Evolutionary conservation across 2,888 invertebrate species (phyloP).

Genomic region (Colostygia pectinataria): DNA sequence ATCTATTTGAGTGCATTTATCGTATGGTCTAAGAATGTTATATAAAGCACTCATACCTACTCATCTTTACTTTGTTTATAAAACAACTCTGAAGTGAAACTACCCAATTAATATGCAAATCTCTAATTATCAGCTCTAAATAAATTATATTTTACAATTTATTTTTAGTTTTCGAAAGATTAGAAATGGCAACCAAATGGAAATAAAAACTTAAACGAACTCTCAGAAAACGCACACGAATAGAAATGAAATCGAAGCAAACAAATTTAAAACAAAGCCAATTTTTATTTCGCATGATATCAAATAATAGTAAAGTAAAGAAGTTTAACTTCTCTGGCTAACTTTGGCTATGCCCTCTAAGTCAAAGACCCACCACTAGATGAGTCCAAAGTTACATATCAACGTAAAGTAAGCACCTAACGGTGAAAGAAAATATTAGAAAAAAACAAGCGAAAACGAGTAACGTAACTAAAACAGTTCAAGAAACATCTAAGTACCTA

Average conservation of each 20-base stretch:
- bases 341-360: constrained; percentile 81
- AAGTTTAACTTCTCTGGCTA: constrained; percentile 75
- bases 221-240: constrained; percentile 35
- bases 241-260: constrained; percentile 38
- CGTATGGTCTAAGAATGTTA: constrained; percentile 64
- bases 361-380: constrained; percentile 51
- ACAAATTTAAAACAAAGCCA: constrained; percentile 33
- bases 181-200: constrained; percentile 56
- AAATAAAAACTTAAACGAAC: constrained; percentile 28
- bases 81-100: constrained; percentile 66
- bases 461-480: constrained; percentile 43
- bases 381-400: constrained; percentile 62
- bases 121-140: constrained; percentile 74
- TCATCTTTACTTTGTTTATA: constrained; percentile 71
- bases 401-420: constrained; percentile 77
- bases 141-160: constrained; percentile 64
- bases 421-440: constrained; percentile 48
- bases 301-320: constrained; percentile 52
- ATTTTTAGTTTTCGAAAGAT: constrained; percentile 46
- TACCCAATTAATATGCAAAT: constrained; percentile 71
- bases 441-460: constrained; percentile 52
- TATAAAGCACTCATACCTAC: constrained; percentile 71
- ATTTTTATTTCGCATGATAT: constrained; percentile 36
- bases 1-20: constrained; percentile 74
- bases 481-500: constrained; percentile 56